Evolutionary conservation across 2,113 vertebrate species (phyloP), one percentile per base, ranked within the genome.

Genomic region (Oreotragus oreotragus): DNA sequence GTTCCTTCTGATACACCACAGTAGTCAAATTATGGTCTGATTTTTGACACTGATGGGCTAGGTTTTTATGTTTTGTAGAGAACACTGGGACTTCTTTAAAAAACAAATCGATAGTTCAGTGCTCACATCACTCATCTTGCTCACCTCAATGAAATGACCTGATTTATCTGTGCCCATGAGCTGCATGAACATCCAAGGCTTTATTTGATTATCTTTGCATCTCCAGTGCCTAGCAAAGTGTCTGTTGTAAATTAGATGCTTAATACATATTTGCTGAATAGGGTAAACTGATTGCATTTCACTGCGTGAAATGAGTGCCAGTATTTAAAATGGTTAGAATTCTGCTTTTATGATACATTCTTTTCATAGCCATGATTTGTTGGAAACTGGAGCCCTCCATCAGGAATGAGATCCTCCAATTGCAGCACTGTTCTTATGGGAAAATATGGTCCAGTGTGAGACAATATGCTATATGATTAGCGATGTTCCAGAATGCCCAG

Each of bases 211-310:
- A n/a, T 11, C 77, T 88, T 28, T 2, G 14, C 3, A 1, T 43
- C 64, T 28, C 45, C 7, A 5, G 86, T 2, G 21, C 39, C 30
- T 53, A n/a, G 15, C 47, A 10, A 23, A 66, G 95, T 5, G 39
- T 5, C 49, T 2, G 13, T 16, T 3, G 25, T 43, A 47, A 14
- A 55, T 30, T 4, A 64, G 57, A 3, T 0, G 5, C 21, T 15
- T 12, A 6, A 4, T 4, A 16, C 14, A 1, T 55, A n/a, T 8
- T 11, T 28, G 23, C 80, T 0, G 28, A 83, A 13, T 12, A 6
- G 39, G 21, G 19, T 0, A 25, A 43, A 16, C 33, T 15, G 47
- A 36, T 0, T 0, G 12, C 1, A 11, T 7, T 5, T 2, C 60
- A 17, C 70, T 7, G 58, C 2, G 3, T 36, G 84, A n/a, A 27